Conservation (phyloP, 2,113 vertebrate genomes). For the Ciconia stormi region DNA sequence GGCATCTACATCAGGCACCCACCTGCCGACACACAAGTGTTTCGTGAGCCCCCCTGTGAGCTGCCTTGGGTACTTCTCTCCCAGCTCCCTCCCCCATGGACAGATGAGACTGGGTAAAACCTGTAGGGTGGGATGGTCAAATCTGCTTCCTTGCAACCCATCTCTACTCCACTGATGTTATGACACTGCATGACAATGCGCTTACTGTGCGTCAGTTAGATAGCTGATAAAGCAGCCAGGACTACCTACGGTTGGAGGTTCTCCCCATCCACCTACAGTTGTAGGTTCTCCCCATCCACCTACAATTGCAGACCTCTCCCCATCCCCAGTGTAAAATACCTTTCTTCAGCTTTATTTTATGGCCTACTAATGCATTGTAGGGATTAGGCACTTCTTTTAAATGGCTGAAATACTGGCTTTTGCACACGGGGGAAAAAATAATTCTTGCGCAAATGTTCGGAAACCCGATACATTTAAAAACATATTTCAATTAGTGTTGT, state of each 20-base stretch:
- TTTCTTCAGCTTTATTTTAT: neutral
- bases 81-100: neutral
- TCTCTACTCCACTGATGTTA: neutral
- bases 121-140: neutral
- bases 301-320: neutral
- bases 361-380: neutral
- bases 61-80: neutral
- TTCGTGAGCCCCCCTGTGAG: neutral
- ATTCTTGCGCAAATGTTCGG: neutral
- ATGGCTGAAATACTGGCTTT: neutral
- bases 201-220: neutral
- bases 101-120: neutral
- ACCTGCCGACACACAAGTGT: neutral
- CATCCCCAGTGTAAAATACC: neutral
- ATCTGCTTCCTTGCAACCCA: neutral
- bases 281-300: neutral
- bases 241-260: neutral
- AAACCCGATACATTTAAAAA: conserved; percentile 49
- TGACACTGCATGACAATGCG: neutral
- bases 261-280: neutral
- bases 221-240: neutral
- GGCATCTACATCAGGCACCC: neutral
- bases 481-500: conserved; percentile 64
- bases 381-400: neutral
- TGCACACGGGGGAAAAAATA: neutral